phyloP scores from a whole-genome alignment of 2,888 invertebrate genomes.

The Himalopsyche anomala region DNA sequence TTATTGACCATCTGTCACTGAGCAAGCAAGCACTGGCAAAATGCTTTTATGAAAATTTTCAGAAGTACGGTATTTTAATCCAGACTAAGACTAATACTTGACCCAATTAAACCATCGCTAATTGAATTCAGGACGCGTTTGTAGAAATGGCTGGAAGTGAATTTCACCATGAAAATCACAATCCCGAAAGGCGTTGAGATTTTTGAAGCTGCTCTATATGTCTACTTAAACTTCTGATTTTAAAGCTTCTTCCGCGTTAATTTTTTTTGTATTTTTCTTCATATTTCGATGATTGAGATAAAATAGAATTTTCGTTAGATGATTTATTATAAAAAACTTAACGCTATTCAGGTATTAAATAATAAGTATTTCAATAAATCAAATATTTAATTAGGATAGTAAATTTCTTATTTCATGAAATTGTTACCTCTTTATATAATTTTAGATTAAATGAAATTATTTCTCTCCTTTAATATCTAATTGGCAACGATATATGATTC shows the following conservation, averaged over 20 bases:
- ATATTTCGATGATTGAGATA: background rate
- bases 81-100: constrained; percentile 52
- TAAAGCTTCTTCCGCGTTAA: constrained; percentile 33
- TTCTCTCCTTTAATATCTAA: too few relatives aligned
- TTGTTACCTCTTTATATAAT: too few relatives aligned
- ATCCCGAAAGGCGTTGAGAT: constrained; percentile 18
- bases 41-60: constrained; percentile 48
- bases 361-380: too few relatives aligned
- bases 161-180: constrained; percentile 38
- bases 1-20: constrained; percentile 49
- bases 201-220: constrained; percentile 36
- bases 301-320: too few relatives aligned
- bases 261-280: background rate
- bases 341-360: too few relatives aligned
- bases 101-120: constrained; percentile 53
- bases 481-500: too few relatives aligned
- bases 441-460: too few relatives aligned
- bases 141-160: constrained; percentile 45
- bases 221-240: constrained; percentile 29
- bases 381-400: too few relatives aligned
- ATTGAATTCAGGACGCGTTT: constrained; percentile 54
- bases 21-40: constrained; percentile 33
- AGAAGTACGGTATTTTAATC: constrained; percentile 58
- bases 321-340: too few relatives aligned
- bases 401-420: too few relatives aligned